Evolutionary conservation across 2,888 invertebrate genomes (phyloP).

Genomic region (Lacanobia wlatinum): DNA sequence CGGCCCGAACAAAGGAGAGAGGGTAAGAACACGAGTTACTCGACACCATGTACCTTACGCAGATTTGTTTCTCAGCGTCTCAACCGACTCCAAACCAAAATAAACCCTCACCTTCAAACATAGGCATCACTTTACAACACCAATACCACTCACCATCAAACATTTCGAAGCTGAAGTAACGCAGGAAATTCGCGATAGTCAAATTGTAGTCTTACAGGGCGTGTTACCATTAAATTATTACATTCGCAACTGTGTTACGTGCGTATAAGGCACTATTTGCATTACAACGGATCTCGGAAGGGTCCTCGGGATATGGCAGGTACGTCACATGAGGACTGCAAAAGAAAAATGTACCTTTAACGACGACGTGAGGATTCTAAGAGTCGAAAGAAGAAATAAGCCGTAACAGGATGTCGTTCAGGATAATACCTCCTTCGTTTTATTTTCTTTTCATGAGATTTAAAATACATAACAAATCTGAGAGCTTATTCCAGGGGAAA

Average conservation of each 20-base stretch:
- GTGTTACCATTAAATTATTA: conserved; percentile 88
- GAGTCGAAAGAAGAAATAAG: conserved; percentile 89
- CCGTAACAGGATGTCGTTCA: conserved; percentile 90
- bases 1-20: conserved; percentile 90
- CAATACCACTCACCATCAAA: conserved; percentile 74
- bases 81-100: conserved; percentile 74
- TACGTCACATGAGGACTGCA: conserved; percentile 88
- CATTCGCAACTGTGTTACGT: conserved; percentile 88
- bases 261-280: conserved; percentile 86
- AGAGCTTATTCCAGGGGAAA: conserved; percentile 55
- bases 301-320: conserved; percentile 86
- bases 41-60: conserved; percentile 90
- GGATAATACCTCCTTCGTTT: conserved; percentile 88
- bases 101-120: conserved; percentile 77
- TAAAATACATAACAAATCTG: conserved; percentile 69
- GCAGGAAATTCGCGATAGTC: conserved; percentile 91
- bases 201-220: conserved; percentile 90
- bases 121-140: conserved; percentile 78
- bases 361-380: conserved; percentile 88
- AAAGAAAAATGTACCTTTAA: conserved; percentile 91
- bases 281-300: conserved; percentile 79
- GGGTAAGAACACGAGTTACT: conserved; percentile 91
- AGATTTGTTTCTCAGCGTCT: conserved; percentile 89
- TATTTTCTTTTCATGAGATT: conserved; percentile 81
- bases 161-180: conserved; percentile 80